Evolutionary conservation across 2,888 invertebrate species (phyloP).

Genomic region (Phaedon cochleariae): DNA sequence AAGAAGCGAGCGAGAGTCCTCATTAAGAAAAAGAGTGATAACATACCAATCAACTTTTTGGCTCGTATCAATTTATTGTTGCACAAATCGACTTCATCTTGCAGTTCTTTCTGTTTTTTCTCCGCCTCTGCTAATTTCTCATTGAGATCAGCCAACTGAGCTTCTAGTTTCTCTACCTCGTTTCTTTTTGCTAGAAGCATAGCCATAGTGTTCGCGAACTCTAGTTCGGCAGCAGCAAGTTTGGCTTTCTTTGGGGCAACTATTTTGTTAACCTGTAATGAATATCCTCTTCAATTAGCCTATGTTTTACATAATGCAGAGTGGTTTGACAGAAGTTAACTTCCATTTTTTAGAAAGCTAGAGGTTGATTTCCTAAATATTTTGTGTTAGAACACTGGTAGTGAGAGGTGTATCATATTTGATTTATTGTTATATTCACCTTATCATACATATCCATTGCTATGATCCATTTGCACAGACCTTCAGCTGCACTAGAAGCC

Average conservation of each 20-base stretch:
- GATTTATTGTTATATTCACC: too few relatives aligned
- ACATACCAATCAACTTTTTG: constrained; percentile 43
- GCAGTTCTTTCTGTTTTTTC: constrained; percentile 72
- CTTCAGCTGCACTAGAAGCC: constrained; percentile 94
- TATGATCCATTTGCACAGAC: constrained; percentile 89
- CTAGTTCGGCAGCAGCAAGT: constrained; percentile 80
- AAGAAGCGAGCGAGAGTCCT: too few relatives aligned
- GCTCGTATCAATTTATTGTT: constrained; percentile 76
- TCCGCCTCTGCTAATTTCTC: constrained; percentile 73
- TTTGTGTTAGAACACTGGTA: too few relatives aligned
- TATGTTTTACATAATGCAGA: too few relatives aligned
- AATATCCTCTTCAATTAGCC: too few relatives aligned
- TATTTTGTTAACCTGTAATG: constrained; percentile 78
- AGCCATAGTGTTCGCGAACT: constrained; percentile 84
- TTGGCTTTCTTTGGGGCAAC: constrained; percentile 88
- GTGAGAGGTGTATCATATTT: too few relatives aligned
- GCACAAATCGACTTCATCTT: constrained; percentile 81
- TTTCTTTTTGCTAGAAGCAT: constrained; percentile 85
- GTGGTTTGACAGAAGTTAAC: too few relatives aligned
- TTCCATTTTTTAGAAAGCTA: too few relatives aligned
- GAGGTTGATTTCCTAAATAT: too few relatives aligned
- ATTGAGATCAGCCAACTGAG: constrained; percentile 76
- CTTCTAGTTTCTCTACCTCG: constrained; percentile 79
- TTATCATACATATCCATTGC: constrained; percentile 91
- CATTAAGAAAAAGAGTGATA: too few relatives aligned